Conservation (phyloP, 2,113 vertebrate species). For the Ornithorhynchus anatinus region DNA sequence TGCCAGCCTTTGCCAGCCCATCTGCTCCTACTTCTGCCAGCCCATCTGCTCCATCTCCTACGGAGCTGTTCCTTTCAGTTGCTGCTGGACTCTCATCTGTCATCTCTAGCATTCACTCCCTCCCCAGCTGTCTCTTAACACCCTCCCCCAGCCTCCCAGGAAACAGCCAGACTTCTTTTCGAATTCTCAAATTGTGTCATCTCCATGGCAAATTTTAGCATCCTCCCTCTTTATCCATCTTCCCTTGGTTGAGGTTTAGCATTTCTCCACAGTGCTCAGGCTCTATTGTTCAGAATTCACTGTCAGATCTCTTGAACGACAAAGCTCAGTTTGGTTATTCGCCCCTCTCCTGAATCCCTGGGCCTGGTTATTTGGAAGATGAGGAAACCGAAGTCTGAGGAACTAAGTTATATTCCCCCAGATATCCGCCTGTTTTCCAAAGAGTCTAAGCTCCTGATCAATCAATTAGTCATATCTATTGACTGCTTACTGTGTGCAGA, state of each 20-base stretch:
- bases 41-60: slow-evolving; percentile 21
- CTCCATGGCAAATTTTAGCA: background rate
- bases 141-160: background rate
- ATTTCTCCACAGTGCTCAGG: background rate
- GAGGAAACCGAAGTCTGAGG: background rate
- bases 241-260: background rate
- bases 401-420: background rate
- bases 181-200: background rate
- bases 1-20: slow-evolving; percentile 10
- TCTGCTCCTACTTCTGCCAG: slow-evolving; percentile 22
- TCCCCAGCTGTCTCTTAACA: background rate
- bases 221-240: background rate
- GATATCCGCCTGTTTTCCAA: background rate
- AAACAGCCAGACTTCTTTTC: background rate
- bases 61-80: background rate
- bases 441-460: too few relatives aligned
- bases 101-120: background rate
- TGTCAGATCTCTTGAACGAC: background rate
- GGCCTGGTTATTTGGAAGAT: background rate
- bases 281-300: background rate
- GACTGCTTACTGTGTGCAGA: background rate
- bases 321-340: too few relatives aligned
- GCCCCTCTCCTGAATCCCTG: too few relatives aligned
- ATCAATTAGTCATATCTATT: background rate
- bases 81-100: background rate